Percentiles rank a stretch among this genome's conserved stretches.
phyloP scores from a whole-genome alignment of 1,140 invertebrate genomes.

The Araneus ventricosus region DNA sequence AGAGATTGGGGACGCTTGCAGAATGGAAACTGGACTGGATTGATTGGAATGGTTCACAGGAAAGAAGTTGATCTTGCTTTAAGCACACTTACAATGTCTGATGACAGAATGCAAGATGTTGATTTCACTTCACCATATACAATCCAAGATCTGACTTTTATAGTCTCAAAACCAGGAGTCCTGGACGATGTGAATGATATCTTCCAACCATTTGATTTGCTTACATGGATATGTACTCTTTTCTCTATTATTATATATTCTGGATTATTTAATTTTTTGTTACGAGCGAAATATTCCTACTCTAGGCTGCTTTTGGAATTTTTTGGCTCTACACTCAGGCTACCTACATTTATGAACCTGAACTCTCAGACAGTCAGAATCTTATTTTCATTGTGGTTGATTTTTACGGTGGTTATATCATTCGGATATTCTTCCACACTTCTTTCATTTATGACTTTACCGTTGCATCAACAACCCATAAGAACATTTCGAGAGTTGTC shows the following conservation, averaged over 20 bases:
- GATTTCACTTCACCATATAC: slow-evolving; percentile 38
- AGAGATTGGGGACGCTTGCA: slow-evolving; percentile 5
- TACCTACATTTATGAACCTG: neutral
- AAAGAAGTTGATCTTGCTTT: slow-evolving; percentile 48
- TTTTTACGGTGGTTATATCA: neutral
- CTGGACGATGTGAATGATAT: neutral
- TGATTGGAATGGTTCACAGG: slow-evolving; percentile 17
- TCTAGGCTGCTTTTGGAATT: neutral
- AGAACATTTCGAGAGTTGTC: neutral
- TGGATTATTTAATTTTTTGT: neutral
- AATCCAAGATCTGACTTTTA: slow-evolving; percentile 15
- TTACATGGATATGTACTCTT: neutral
- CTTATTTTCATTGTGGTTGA: neutral
- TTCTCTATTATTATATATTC: neutral
- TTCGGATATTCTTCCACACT: neutral
- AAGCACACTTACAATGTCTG: neutral
- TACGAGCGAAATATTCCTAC: neutral
- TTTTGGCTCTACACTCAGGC: neutral
- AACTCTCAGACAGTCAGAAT: neutral
- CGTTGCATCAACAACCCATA: neutral
- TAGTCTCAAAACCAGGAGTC: neutral
- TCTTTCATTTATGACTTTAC: slow-evolving; percentile 14
- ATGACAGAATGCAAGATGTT: slow-evolving; percentile 25
- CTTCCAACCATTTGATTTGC: neutral
- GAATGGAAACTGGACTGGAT: slow-evolving; percentile 47